phyloP scores from a whole-genome alignment of 2,113 vertebrate genomes.

The Chelonoidis abingdonii region DNA sequence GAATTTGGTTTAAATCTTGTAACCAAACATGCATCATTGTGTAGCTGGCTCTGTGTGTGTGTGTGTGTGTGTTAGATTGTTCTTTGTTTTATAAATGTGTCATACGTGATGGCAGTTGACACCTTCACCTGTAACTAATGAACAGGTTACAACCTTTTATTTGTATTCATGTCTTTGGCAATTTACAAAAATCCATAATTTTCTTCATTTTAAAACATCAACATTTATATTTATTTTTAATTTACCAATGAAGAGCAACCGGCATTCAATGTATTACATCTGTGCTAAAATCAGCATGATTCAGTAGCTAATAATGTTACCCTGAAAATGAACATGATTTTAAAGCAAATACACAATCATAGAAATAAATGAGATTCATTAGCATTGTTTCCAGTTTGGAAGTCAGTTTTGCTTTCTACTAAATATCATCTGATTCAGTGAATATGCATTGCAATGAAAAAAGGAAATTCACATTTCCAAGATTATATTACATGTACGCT shows the following conservation, averaged over 20 bases:
- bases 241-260: neutral
- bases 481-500: neutral
- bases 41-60: too few species aligned
- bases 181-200: neutral
- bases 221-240: neutral
- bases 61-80: too few species aligned
- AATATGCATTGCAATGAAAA: neutral
- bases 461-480: accelerated
- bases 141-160: neutral
- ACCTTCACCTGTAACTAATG: neutral
- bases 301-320: neutral
- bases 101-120: neutral
- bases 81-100: neutral
- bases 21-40: accelerated
- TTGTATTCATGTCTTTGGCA: neutral
- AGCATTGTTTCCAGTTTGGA: neutral
- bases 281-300: neutral
- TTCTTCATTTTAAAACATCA: neutral
- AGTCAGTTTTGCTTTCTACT: neutral
- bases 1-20: neutral
- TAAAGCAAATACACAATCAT: neutral
- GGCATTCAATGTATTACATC: neutral
- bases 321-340: neutral
- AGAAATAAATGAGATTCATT: neutral
- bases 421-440: neutral